Conservation (phyloP, 2,797 vertebrate species). For the Spheniscus humboldti region DNA sequence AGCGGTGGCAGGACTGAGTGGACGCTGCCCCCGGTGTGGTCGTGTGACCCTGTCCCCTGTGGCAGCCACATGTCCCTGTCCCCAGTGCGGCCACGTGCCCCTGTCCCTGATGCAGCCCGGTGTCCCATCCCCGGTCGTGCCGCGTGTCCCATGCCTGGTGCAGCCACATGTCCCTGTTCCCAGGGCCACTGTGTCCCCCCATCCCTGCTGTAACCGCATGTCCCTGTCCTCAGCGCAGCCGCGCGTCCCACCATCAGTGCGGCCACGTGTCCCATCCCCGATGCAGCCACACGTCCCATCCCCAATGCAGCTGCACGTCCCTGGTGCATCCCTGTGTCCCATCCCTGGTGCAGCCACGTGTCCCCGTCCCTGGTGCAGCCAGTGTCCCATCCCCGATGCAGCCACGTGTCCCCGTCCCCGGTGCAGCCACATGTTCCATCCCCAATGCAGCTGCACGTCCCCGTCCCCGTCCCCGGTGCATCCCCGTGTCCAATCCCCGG, state of each 20-base stretch:
- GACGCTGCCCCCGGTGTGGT: not conserved
- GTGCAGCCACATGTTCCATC: not conserved
- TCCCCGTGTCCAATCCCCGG: not conserved
- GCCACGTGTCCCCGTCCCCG: accelerated
- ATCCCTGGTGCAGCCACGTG: accelerated
- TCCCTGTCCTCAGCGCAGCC: not conserved
- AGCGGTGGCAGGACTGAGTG: not conserved
- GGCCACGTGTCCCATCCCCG: no score
- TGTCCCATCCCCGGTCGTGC: not conserved
- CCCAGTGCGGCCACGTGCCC: no score
- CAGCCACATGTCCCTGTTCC: no score
- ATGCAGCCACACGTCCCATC: not conserved
- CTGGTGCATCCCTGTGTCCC: no score
- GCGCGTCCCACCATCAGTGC: not conserved
- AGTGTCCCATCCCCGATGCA: not conserved
- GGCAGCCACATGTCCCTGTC: not conserved
- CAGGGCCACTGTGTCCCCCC: not conserved
- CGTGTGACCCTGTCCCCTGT: not conserved
- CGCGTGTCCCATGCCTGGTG: not conserved
- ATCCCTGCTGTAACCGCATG: not conserved
- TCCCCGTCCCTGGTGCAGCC: not conserved
- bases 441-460: not conserved
- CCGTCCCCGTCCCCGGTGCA: not conserved
- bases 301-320: no score
- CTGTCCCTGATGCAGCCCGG: not conserved